These are phyloP conservation scores for Ariolimax columbianus DNA, from an alignment of 2,888 invertebrate species.

Conservation along the genomic window DNA sequence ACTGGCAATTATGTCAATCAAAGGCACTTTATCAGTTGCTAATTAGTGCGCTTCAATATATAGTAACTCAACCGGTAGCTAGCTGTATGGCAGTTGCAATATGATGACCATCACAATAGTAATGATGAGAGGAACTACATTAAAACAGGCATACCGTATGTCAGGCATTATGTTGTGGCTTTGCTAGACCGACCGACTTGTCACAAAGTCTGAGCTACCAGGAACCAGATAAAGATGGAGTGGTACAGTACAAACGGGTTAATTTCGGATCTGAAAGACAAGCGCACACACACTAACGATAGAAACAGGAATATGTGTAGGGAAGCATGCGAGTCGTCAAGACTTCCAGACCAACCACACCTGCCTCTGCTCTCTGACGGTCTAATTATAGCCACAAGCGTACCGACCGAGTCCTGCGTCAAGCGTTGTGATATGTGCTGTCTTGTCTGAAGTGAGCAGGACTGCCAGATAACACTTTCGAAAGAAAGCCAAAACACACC, in stretches of 20 bases:
- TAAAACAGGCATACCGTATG: too few species aligned
- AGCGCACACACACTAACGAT: background rate
- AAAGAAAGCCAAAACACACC: too few species aligned
- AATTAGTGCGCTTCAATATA: too few species aligned
- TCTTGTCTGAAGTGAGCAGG: background rate
- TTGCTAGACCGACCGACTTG: background rate
- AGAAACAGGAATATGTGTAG: background rate
- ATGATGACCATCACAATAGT: too few species aligned
- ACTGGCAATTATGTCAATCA: too few species aligned
- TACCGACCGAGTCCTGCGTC: constrained; percentile 25
- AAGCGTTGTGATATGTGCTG: constrained; percentile 28
- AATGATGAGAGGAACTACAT: too few species aligned
- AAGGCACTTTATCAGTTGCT: too few species aligned
- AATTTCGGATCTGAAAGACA: background rate
- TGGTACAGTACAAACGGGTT: background rate
- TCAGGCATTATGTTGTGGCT: too few species aligned
- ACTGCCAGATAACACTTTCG: too few species aligned
- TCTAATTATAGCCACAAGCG: constrained; percentile 32
- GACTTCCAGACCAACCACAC: constrained; percentile 23
- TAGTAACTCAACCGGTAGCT: too few species aligned
- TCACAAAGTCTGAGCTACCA: background rate
- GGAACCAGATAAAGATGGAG: background rate
- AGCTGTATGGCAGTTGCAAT: too few species aligned
- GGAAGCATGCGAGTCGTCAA: constrained; percentile 27
- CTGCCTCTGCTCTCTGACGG: constrained; percentile 26